phyloP scores from a whole-genome alignment of 2,888 invertebrate species.

The Neria commutata region DNA sequence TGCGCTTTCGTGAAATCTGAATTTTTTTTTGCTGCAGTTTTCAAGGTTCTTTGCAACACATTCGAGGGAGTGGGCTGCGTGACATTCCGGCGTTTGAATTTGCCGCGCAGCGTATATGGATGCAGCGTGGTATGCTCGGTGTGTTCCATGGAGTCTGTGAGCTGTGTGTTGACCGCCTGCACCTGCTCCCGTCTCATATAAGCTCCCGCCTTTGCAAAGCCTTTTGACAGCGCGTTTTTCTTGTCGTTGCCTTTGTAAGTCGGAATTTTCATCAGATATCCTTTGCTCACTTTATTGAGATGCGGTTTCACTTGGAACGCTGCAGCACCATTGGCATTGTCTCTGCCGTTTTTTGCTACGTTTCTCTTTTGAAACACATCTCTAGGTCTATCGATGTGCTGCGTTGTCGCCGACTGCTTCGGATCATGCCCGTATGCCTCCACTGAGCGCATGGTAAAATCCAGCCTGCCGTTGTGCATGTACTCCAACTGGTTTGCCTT shows the following conservation, averaged over 20 bases:
- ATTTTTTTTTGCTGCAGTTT: no score
- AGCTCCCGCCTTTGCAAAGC: constrained; percentile 9
- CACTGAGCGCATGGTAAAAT: constrained; percentile 17
- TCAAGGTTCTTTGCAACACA: no score
- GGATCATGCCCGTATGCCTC: neutral
- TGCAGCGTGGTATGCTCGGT: constrained; percentile 28
- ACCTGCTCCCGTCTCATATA: constrained; percentile 12
- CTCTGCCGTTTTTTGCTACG: neutral
- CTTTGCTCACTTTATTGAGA: no score
- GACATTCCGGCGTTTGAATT: constrained; percentile 43
- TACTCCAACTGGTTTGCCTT: constrained; percentile 38
- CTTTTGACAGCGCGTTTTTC: neutral
- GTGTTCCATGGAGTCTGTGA: constrained; percentile 5
- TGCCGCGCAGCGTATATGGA: constrained; percentile 47
- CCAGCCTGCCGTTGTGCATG: constrained; percentile 30
- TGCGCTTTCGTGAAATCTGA: no score
- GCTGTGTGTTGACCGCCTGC: constrained; percentile 26
- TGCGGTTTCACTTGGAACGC: no score
- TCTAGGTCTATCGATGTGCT: no score
- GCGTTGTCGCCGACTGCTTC: constrained; percentile 9
- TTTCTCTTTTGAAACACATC: neutral
- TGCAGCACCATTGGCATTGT: no score
- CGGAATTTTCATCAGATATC: no score
- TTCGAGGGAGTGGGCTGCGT: no score
- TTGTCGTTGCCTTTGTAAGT: neutral